phyloP scores from a whole-genome alignment of 2,113 vertebrate genomes.

The Xiphophorus maculatus region DNA sequence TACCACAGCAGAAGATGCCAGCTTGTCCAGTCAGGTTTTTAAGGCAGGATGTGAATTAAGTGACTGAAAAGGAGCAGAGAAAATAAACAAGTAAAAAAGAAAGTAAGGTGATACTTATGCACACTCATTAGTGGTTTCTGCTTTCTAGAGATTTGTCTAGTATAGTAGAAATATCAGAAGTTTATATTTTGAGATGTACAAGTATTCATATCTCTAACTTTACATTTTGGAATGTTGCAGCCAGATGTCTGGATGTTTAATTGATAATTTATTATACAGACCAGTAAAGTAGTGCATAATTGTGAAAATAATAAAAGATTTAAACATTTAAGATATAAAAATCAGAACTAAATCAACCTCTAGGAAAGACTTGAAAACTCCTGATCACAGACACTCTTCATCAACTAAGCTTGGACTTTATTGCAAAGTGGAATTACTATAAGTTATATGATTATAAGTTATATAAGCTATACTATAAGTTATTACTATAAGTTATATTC shows the following conservation, averaged over 20 bases:
- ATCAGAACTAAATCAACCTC: neutral
- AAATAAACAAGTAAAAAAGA: neutral
- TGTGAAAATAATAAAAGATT: neutral
- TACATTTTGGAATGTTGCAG: neutral
- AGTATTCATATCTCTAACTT: neutral
- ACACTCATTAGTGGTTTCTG: neutral
- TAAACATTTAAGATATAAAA: neutral
- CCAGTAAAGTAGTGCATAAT: neutral
- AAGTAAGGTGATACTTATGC: neutral
- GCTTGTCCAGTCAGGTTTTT: slow-evolving; percentile 22
- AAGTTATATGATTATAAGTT: too few relatives aligned
- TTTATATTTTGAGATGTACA: neutral
- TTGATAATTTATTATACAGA: neutral
- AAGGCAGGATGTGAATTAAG: neutral
- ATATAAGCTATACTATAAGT: too few relatives aligned
- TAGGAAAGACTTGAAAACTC: too few relatives aligned
- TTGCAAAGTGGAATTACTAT: too few relatives aligned
- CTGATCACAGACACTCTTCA: too few relatives aligned
- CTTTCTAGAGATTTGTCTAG: neutral
- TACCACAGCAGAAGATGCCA: slow-evolving; percentile 41
- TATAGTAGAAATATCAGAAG: neutral
- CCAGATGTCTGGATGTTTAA: neutral
- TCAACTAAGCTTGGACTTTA: too few relatives aligned
- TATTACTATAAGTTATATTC: too few relatives aligned
- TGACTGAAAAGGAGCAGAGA: neutral